phyloP scores from a whole-genome alignment of 1,140 invertebrate species.

The Oedothorax gibbosus region DNA sequence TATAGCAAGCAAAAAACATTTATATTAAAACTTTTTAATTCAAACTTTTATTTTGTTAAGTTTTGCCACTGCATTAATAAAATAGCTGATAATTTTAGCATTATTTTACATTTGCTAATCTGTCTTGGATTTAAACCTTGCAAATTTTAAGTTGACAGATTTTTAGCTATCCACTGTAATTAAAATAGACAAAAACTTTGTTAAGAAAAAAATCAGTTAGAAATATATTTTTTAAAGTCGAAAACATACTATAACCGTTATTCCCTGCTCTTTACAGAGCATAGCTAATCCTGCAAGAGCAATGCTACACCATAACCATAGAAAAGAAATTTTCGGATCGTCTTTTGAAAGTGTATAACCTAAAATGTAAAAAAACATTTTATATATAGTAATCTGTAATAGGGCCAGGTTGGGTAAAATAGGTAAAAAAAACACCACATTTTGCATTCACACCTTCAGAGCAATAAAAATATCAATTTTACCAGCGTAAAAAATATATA shows the following conservation, averaged over 20 bases:
- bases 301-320: constrained; percentile 24
- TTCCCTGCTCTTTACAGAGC: constrained; percentile 93
- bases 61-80: background rate
- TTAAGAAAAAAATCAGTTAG: constrained; percentile 1
- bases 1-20: background rate
- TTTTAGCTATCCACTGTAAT: background rate
- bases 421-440: too few relatives aligned
- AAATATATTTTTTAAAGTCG: constrained; percentile 1
- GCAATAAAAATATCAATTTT: too few relatives aligned
- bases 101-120: too few relatives aligned
- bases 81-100: too few relatives aligned
- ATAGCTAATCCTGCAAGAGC: constrained; percentile 73
- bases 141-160: too few relatives aligned
- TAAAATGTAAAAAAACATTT: constrained; percentile 29
- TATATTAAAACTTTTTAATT: background rate
- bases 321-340: background rate
- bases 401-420: too few relatives aligned
- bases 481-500: too few relatives aligned
- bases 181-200: background rate
- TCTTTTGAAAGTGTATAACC: background rate
- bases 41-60: background rate
- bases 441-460: too few relatives aligned
- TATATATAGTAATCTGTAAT: background rate
- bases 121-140: too few relatives aligned
- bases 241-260: constrained; percentile 84